Percentiles rank a stretch among this genome's conserved stretches.
Conservation (phyloP, 64 coral and sea anemone genomes). For the Acropora yongei region DNA sequence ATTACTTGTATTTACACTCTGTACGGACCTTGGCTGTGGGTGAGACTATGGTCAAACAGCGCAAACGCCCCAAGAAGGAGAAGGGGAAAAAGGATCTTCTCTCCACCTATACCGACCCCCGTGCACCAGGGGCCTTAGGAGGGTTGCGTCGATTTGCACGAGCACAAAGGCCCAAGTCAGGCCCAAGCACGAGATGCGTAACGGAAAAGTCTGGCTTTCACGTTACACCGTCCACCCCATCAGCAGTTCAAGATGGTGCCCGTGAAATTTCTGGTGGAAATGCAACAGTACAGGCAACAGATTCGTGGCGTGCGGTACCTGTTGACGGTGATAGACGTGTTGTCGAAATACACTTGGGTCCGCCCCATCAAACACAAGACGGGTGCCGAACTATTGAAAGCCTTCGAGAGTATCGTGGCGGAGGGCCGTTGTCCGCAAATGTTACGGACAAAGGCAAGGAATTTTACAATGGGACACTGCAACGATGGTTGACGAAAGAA, state of each 20-base stretch:
- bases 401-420: no score
- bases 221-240: neutral
- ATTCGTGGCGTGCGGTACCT: slow-evolving; percentile 33
- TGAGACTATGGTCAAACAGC: no score
- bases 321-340: slow-evolving; percentile 50
- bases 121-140: no score
- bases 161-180: neutral
- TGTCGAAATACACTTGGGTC: slow-evolving; percentile 38
- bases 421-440: no score
- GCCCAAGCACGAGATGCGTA: neutral
- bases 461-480: no score
- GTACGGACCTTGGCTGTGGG: neutral
- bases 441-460: no score
- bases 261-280: slow-evolving; percentile 23
- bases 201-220: slow-evolving; percentile 22
- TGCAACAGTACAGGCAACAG: neutral
- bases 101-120: no score
- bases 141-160: neutral
- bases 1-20: no score
- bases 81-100: no score
- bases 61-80: no score
- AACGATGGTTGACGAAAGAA: no score
- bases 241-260: neutral
- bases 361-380: slow-evolving; percentile 47
- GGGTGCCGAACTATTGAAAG: neutral